Evolutionary conservation across 2,797 vertebrate genomes (phyloP).

Genomic region (Vespertilio murinus): DNA sequence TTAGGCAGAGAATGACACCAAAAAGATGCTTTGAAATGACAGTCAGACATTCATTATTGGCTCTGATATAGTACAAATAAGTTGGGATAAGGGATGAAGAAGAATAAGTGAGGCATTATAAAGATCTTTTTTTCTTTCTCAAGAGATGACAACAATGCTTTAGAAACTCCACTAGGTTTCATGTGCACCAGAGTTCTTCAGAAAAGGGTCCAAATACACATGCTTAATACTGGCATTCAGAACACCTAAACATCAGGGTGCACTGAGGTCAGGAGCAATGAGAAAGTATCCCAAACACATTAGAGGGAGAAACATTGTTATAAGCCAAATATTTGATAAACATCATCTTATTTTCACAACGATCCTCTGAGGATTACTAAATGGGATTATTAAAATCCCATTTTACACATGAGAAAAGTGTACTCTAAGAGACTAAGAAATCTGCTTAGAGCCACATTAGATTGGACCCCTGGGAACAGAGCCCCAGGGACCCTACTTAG

Average conservation of each 20-base stretch:
- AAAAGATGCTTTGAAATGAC: neutral
- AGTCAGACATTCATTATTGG: neutral
- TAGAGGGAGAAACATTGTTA: neutral
- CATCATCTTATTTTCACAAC: conserved; percentile 6
- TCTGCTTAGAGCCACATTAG: neutral
- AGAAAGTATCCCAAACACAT: neutral
- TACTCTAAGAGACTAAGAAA: neutral
- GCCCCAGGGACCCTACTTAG: accelerated
- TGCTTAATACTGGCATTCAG: neutral
- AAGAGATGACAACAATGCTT: neutral
- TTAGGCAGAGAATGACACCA: neutral
- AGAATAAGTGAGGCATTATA: neutral
- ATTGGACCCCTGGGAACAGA: neutral
- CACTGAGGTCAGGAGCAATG: neutral
- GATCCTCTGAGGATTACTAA: neutral
- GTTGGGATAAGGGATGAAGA: neutral
- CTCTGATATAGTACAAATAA: conserved; percentile 4
- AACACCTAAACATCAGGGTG: neutral
- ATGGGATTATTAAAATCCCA: no score
- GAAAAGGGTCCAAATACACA: neutral
- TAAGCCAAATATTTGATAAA: neutral
- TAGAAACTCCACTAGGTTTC: neutral
- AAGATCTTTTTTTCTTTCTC: neutral
- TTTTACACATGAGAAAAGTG: neutral
- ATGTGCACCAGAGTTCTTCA: neutral